phyloP scores from a whole-genome alignment of 2,888 invertebrate genomes.

The Lomographa bimaculata region DNA sequence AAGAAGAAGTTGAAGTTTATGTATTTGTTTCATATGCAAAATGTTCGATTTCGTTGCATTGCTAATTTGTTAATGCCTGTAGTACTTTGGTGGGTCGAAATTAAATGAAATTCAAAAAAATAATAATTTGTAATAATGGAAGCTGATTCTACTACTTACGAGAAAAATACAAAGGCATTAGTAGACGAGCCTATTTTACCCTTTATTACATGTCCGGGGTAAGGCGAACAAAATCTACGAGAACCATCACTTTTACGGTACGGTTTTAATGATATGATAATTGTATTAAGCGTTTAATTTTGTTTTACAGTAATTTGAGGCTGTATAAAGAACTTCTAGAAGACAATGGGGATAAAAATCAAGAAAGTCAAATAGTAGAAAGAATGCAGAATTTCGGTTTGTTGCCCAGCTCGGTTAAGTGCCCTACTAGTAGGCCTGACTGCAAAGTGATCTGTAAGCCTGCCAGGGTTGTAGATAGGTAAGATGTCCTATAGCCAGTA shows the following conservation, averaged over 20 bases:
- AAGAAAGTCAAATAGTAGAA: conserved; percentile 60
- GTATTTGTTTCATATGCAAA: too few relatives aligned
- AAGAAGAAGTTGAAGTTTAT: too few relatives aligned
- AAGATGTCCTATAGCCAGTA: too few relatives aligned
- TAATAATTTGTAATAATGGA: too few relatives aligned
- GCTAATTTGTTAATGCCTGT: too few relatives aligned
- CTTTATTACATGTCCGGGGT: conserved; percentile 58
- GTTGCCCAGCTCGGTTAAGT: conserved; percentile 50
- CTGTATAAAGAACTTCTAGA: conserved; percentile 55
- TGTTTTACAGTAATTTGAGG: conserved; percentile 61
- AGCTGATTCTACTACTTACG: conserved; percentile 76
- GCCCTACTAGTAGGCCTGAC: conserved; percentile 49
- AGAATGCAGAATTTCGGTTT: conserved; percentile 61
- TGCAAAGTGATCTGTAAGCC: conserved; percentile 58
- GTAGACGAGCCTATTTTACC: conserved; percentile 51
- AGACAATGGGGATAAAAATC: conserved; percentile 44
- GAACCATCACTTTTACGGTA: too few relatives aligned
- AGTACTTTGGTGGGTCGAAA: too few relatives aligned
- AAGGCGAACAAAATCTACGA: conserved; percentile 28
- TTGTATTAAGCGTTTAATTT: too few relatives aligned
- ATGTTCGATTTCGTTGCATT: too few relatives aligned
- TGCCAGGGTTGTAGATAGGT: conserved; percentile 72
- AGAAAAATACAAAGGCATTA: conserved; percentile 50
- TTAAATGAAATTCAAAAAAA: too few relatives aligned
- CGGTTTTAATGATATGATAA: too few relatives aligned